Evolutionary conservation across 2,888 invertebrate genomes (phyloP).

Genomic region (Phyllotreta striolata): DNA sequence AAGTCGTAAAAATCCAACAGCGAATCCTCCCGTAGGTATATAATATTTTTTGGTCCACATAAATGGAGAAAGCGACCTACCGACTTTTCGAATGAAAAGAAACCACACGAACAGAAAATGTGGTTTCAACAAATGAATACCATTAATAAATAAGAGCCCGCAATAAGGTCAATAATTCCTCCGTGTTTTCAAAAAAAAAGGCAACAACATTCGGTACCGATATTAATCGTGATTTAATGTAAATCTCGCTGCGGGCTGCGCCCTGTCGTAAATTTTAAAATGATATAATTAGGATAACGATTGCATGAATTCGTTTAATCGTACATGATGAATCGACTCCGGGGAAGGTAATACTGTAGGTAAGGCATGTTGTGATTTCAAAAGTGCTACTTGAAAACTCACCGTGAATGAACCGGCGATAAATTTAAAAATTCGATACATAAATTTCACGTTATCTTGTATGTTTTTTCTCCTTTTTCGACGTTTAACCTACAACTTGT

Average conservation of each 20-base stretch:
- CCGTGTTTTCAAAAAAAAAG: constrained; percentile 5
- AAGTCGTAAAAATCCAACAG: too few species aligned
- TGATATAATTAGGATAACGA: constrained; percentile 19
- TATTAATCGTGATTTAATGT: constrained; percentile 28
- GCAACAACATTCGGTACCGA: constrained; percentile 15
- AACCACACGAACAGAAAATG: constrained; percentile 8
- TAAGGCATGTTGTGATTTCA: constrained; percentile 2
- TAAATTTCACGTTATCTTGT: too few species aligned
- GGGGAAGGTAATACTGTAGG: not conserved
- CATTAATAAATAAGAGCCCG: constrained; percentile 22
- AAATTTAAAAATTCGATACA: too few species aligned
- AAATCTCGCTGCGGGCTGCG: constrained; percentile 16
- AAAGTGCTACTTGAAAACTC: constrained; percentile 10
- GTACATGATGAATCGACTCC: constrained; percentile 17
- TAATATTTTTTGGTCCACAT: not conserved
- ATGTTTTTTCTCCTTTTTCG: too few species aligned
- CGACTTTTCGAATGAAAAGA: constrained; percentile 14
- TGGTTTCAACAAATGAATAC: constrained; percentile 26
- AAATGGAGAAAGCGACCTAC: constrained; percentile 1
- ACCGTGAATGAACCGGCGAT: not conserved
- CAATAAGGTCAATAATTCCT: constrained; percentile 22
- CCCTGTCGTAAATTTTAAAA: constrained; percentile 16
- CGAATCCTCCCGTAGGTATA: too few species aligned
- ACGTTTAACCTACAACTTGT: too few species aligned
- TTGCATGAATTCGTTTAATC: constrained; percentile 20